Percentiles rank a stretch among this genome's conserved stretches.
Conservation (phyloP, 2,113 vertebrate genomes). For the Drymodes brunneopygia region DNA sequence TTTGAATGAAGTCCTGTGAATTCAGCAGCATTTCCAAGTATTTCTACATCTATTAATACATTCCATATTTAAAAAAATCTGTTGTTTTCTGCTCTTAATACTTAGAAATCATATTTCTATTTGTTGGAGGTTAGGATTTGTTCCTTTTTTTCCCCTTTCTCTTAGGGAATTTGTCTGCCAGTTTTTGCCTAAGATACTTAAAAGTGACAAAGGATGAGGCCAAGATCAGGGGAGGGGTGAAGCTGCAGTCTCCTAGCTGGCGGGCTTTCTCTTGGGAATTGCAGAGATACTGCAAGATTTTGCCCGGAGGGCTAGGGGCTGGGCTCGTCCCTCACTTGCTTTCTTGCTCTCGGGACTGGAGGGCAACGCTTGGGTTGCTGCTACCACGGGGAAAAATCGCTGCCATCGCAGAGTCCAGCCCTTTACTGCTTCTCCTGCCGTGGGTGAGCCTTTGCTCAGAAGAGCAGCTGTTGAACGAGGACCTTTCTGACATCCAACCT, state of each 20-base stretch:
- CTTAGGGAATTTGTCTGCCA: not conserved
- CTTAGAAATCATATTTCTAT: not conserved
- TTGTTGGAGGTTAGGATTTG: not conserved
- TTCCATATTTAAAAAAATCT: not conserved
- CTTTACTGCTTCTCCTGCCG: not conserved
- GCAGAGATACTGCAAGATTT: not conserved
- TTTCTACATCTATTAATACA: not conserved
- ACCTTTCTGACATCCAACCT: not conserved
- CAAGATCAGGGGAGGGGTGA: not conserved
- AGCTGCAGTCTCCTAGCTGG: not conserved
- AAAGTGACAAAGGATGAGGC: not conserved
- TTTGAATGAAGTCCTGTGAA: not conserved
- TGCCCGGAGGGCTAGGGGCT: not conserved
- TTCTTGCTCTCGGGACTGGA: not conserved
- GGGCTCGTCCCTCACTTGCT: not conserved
- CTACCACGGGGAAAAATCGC: too few relatives aligned
- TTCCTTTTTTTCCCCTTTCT: not conserved
- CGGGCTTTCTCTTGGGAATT: not conserved
- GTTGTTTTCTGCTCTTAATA: not conserved
- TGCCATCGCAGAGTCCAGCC: too few relatives aligned
- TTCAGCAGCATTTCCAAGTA: not conserved
- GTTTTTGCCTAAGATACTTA: not conserved
- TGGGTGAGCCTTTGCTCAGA: not conserved
- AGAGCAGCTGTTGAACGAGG: not conserved
- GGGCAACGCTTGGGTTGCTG: not conserved